Evolutionary conservation across 2,888 invertebrate species (phyloP).

Genomic region (Lasioglossum oenotherae): DNA sequence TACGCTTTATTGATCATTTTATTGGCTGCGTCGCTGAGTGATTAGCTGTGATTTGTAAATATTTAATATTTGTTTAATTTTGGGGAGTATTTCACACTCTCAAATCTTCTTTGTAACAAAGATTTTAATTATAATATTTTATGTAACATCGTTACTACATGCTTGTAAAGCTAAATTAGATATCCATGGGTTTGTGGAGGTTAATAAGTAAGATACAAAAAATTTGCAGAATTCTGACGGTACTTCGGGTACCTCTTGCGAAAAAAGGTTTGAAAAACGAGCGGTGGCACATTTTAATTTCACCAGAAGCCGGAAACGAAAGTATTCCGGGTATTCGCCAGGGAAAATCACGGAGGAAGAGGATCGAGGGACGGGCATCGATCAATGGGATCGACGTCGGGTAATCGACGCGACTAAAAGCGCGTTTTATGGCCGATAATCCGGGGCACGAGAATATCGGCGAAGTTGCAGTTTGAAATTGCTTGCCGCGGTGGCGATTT

Average conservation of each 20-base stretch:
- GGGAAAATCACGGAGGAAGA: not conserved
- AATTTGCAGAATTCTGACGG: not conserved
- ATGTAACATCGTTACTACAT: not conserved
- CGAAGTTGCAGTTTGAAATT: not conserved
- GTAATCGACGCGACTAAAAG: not conserved
- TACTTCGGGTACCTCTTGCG: not conserved
- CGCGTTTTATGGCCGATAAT: constrained; percentile 8
- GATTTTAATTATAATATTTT: not conserved
- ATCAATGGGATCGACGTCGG: not conserved
- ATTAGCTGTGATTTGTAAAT: not conserved
- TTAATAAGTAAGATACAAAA: not conserved
- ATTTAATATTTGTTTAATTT: not conserved
- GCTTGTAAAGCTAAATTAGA: not conserved
- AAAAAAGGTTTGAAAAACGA: not conserved
- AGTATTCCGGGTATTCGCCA: not conserved
- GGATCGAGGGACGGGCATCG: not conserved
- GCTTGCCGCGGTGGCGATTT: constrained; percentile 3
- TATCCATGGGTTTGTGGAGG: not conserved
- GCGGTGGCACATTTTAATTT: not conserved
- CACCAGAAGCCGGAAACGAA: too few species aligned
- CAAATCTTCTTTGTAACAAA: not conserved
- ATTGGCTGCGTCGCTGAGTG: not conserved
- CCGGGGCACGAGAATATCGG: not conserved
- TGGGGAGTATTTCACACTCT: not conserved
- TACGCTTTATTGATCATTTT: not conserved